These are phyloP conservation scores for Rutilus rutilus DNA, from an alignment of 2,113 vertebrate genomes.

Conservation along the genomic window DNA sequence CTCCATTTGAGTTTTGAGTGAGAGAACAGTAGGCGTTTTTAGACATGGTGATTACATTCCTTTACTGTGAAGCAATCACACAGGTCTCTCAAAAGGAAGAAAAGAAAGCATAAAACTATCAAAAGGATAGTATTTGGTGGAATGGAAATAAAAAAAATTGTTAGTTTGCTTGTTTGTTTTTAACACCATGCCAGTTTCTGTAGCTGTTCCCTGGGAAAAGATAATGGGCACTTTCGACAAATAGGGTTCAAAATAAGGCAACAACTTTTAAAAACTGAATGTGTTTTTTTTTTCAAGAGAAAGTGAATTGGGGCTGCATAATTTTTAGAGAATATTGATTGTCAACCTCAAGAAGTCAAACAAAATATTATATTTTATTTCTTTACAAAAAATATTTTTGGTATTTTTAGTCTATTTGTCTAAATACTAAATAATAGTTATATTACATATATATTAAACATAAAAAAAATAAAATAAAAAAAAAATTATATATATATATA, in stretches of 20 bases:
- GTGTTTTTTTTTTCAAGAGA: background rate
- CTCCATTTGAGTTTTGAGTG: background rate
- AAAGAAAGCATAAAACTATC: background rate
- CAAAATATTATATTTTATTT: background rate
- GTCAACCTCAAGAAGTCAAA: background rate
- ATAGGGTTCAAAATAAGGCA: background rate
- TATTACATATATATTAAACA: background rate
- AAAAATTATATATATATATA: too few relatives aligned
- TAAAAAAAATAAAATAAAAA: too few relatives aligned
- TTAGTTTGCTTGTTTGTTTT: too few relatives aligned
- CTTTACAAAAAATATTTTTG: too few relatives aligned
- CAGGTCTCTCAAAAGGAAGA: conserved; percentile 5
- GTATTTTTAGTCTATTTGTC: too few relatives aligned
- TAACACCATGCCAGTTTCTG: too few relatives aligned
- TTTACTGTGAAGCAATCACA: background rate
- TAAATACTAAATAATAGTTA: background rate
- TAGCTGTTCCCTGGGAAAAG: background rate
- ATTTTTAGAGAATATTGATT: background rate
- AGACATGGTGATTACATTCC: conserved; percentile 25
- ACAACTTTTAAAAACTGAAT: background rate
- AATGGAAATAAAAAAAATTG: background rate
- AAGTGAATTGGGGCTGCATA: background rate
- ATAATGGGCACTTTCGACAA: background rate
- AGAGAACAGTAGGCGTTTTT: background rate
- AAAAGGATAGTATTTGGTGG: background rate